Evolutionary conservation across 2,797 vertebrate species (phyloP).

Genomic region (Pelodytes ibericus): DNA sequence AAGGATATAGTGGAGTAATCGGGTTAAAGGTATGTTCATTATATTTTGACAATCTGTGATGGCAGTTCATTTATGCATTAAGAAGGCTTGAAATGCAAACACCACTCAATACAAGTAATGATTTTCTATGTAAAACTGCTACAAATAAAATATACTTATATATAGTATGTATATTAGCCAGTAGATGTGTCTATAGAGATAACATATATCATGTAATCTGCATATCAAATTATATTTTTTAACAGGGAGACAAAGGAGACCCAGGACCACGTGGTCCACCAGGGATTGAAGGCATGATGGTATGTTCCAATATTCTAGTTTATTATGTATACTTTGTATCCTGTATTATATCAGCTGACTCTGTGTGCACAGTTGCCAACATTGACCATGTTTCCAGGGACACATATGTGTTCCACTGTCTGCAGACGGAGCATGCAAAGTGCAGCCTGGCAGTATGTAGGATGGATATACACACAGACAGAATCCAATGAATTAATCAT

Average conservation of each 20-base stretch:
- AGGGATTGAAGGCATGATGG: constrained; percentile 66
- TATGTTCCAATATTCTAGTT: constrained; percentile 56
- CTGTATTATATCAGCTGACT: too few species aligned
- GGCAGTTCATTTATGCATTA: neutral
- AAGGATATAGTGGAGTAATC: constrained; percentile 64
- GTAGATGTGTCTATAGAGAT: neutral
- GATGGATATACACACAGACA: too few species aligned
- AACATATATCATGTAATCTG: too few species aligned
- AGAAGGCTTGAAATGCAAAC: too few species aligned
- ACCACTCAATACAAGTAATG: neutral
- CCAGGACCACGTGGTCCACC: constrained; percentile 64
- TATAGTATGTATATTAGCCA: neutral
- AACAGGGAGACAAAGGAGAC: constrained; percentile 72
- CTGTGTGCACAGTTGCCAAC: too few species aligned
- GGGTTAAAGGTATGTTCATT: constrained; percentile 60
- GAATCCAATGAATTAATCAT: too few species aligned
- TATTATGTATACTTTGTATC: neutral
- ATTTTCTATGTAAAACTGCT: neutral
- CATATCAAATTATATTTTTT: constrained; percentile 31
- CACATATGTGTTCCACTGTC: too few species aligned
- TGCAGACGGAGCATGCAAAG: too few species aligned
- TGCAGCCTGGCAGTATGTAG: too few species aligned
- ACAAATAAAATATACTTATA: neutral
- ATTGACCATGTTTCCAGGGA: too few species aligned
- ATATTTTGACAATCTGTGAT: too few species aligned